A percentile compares a stretch with the other conserved stretches of the same genome.
Conservation (phyloP, 2,113 vertebrate species). For the Talpa occidentalis region DNA sequence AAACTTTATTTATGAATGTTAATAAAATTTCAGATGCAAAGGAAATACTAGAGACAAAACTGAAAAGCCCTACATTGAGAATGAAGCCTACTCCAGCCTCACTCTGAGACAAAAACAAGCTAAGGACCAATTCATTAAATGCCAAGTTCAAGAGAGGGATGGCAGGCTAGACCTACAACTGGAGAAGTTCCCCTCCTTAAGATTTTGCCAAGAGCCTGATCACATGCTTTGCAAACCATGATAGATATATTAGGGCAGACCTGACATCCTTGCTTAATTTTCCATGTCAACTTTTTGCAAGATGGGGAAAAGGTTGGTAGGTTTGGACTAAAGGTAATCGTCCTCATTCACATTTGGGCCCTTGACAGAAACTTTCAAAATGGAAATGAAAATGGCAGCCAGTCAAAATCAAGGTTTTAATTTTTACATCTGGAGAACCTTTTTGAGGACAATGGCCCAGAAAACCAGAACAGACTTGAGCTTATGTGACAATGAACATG, state of each 20-base stretch:
- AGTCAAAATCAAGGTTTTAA: constrained; percentile 60
- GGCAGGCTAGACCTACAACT: constrained; percentile 45
- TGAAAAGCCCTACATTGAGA: constrained; percentile 57
- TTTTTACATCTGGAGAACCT: constrained; percentile 78
- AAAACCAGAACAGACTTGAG: constrained; percentile 61
- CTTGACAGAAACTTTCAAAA: constrained; percentile 66
- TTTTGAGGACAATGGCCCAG: constrained; percentile 68
- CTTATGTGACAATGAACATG: constrained; percentile 29
- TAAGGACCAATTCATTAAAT: constrained; percentile 52
- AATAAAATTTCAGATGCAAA: constrained; percentile 71
- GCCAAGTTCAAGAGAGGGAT: constrained; percentile 57
- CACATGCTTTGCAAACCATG: constrained; percentile 7
- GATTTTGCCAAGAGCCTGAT: constrained; percentile 50
- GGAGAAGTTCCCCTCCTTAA: constrained; percentile 9
- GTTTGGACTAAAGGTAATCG: constrained; percentile 4
- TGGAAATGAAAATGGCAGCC: constrained; percentile 41
- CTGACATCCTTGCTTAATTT: constrained; percentile 43
- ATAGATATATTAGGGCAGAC: background rate
- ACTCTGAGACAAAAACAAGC: constrained; percentile 52
- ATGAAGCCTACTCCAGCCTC: constrained; percentile 60
- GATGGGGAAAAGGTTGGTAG: constrained; percentile 30
- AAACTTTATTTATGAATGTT: constrained; percentile 80
- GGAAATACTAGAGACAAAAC: constrained; percentile 69
- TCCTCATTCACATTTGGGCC: constrained; percentile 34
- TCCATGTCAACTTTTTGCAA: constrained; percentile 13